phyloP scores from a whole-genome alignment of 2,888 invertebrate genomes.

The Eristalis pertinax region DNA sequence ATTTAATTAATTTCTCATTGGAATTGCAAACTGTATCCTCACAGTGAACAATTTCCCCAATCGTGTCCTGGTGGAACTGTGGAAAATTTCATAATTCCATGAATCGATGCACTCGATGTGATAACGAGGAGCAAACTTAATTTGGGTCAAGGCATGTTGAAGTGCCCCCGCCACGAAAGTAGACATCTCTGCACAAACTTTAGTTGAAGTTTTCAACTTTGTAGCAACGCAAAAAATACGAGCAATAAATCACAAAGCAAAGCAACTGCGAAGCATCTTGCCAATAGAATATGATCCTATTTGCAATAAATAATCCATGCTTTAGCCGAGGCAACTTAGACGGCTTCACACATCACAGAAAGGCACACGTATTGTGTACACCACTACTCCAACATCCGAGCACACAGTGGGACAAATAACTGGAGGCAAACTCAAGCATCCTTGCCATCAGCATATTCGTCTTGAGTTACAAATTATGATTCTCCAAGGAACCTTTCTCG shows the following conservation, averaged over 20 bases:
- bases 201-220: neutral
- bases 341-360: neutral
- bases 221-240: neutral
- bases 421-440: neutral
- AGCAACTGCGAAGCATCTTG: neutral
- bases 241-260: neutral
- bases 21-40: no score
- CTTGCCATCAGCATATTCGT: neutral
- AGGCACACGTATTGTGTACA: neutral
- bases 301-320: neutral
- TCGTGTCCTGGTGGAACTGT: neutral
- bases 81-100: neutral
- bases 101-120: neutral
- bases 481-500: slow-evolving; percentile 5
- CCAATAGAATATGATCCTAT: neutral
- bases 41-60: no score
- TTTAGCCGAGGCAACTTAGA: neutral
- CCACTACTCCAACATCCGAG: neutral
- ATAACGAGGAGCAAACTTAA: neutral
- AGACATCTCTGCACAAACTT: neutral
- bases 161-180: neutral
- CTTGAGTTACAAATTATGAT: neutral
- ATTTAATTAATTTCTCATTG: no score
- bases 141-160: neutral
- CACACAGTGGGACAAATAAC: neutral